Conservation (phyloP, 2,888 invertebrate species). For the Tetranychus truncatus region DNA sequence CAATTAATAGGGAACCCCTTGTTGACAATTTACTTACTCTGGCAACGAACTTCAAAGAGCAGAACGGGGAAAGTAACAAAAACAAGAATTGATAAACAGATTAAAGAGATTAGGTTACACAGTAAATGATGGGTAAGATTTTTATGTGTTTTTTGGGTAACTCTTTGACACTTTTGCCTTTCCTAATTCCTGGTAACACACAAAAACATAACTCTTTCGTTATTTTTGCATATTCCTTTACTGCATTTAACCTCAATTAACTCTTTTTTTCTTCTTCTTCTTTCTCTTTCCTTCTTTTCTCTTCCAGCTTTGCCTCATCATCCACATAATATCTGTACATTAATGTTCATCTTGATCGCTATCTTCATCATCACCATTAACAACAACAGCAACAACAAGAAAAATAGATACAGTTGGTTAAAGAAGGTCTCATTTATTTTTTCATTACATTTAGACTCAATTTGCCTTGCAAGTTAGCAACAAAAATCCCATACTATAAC, state of each 20-base stretch:
- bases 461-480: too few species aligned
- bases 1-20: neutral
- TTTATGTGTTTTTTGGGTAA: too few species aligned
- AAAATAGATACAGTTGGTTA: too few species aligned
- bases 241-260: neutral
- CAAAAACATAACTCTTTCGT: neutral
- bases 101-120: neutral
- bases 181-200: neutral
- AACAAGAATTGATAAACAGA: constrained; percentile 8
- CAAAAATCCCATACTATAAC: too few species aligned
- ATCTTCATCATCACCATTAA: too few species aligned
- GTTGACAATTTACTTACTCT: constrained; percentile 6
- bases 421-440: too few species aligned
- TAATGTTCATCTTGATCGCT: too few species aligned
- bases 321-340: too few species aligned
- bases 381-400: too few species aligned
- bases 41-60: neutral
- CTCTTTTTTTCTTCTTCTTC: neutral
- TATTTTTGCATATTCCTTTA: neutral
- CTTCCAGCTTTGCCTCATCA: too few species aligned
- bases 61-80: neutral
- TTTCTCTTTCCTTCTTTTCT: too few species aligned
- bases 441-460: too few species aligned
- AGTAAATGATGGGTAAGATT: neutral
- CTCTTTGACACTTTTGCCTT: neutral